Conservation (phyloP, 2,888 invertebrate genomes). For the Chrysopilus asiliformis region DNA sequence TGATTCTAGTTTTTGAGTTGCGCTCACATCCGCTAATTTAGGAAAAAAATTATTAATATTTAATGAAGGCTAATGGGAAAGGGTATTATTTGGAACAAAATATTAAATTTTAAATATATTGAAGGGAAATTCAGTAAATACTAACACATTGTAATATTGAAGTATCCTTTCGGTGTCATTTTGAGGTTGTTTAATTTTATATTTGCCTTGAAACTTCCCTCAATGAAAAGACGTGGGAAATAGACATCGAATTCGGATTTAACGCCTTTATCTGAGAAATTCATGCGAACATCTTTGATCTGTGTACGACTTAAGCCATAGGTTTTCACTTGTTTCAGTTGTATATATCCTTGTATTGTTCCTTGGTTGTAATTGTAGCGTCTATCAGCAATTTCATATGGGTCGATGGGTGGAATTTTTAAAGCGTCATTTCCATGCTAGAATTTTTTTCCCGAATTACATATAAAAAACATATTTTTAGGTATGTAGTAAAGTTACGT, state of each 20-base stretch:
- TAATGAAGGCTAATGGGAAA: not conserved
- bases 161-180: slow-evolving; percentile 45
- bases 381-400: slow-evolving; percentile 25
- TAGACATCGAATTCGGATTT: slow-evolving; percentile 45
- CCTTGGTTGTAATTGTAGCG: slow-evolving; percentile 26
- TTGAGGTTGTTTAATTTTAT: slow-evolving; percentile 47
- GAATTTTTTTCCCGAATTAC: not conserved
- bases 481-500: slow-evolving; percentile 14
- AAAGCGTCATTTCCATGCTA: slow-evolving; percentile 29
- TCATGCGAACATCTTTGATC: slow-evolving; percentile 43
- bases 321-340: slow-evolving; percentile 40
- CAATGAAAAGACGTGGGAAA: slow-evolving; percentile 41
- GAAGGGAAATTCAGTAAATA: not conserved
- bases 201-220: slow-evolving; percentile 47
- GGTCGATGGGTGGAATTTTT: slow-evolving; percentile 32
- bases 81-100: no score
- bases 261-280: slow-evolving; percentile 42
- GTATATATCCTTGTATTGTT: slow-evolving; percentile 25
- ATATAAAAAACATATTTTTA: not conserved
- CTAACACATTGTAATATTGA: slow-evolving; percentile 47
- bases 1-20: slow-evolving; percentile 45
- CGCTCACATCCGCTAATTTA: slow-evolving; percentile 41
- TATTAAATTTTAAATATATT: not conserved
- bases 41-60: slow-evolving; percentile 5
- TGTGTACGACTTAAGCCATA: slow-evolving; percentile 41